These are phyloP conservation scores for Acrocephalus scirpaceus DNA, from an alignment of 2,797 vertebrate genomes.

Conservation along the genomic window DNA sequence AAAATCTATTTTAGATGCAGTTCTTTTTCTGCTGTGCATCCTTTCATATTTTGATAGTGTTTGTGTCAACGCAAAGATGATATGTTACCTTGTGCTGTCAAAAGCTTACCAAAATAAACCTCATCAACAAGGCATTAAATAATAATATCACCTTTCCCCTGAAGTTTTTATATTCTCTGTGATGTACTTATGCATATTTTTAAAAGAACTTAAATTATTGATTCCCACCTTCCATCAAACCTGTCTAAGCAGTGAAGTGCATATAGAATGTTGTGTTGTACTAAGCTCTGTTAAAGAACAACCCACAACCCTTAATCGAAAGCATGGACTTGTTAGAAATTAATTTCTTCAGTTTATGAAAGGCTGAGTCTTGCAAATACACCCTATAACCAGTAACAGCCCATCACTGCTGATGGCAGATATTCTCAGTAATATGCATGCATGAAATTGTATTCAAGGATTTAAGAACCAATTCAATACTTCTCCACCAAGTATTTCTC, in stretches of 20 bases:
- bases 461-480: not conserved
- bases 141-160: conserved; percentile 67
- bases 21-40: conserved; percentile 31
- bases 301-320: not conserved
- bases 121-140: conserved; percentile 65
- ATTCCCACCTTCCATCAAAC: conserved; percentile 58
- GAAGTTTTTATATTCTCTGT: conserved; percentile 67
- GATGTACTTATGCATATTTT: conserved; percentile 67
- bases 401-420: not conserved
- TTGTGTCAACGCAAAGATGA: conserved; percentile 52
- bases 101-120: conserved; percentile 69
- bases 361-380: not conserved
- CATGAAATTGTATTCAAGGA: not conserved
- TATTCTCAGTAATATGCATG: not conserved
- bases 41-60: conserved; percentile 55
- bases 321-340: not conserved
- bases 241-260: conserved; percentile 50
- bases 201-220: conserved; percentile 67
- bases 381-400: not conserved
- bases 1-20: conserved; percentile 42
- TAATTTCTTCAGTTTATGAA: not conserved
- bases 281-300: conserved; percentile 20
- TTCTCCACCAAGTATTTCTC: not conserved
- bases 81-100: conserved; percentile 62
- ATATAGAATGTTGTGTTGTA: not conserved